A percentile compares a stretch with the other conserved stretches of the same genome.
These are phyloP conservation scores for Protaetia brevitarsis DNA, from an alignment of 1,140 invertebrate genomes.

Conservation along the genomic window DNA sequence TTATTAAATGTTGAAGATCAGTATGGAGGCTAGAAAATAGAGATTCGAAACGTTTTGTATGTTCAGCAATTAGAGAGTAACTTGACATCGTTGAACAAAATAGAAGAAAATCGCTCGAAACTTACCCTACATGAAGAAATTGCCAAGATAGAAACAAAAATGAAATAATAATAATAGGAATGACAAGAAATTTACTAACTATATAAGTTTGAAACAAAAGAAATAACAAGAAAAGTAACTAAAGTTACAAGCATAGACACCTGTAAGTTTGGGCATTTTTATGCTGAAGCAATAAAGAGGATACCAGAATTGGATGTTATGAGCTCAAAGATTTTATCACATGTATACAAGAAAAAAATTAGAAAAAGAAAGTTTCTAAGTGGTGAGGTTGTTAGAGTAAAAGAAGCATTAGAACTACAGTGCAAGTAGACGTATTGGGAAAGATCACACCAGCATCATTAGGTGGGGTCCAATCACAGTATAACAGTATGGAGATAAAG, in stretches of 20 bases:
- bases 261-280: not conserved
- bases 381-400: not conserved
- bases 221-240: not conserved
- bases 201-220: not conserved
- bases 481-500: too few species aligned
- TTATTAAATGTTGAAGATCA: not conserved
- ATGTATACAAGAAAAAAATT: not conserved
- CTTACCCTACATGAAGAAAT: not conserved
- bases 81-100: not conserved
- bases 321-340: not conserved
- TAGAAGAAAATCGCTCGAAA: not conserved
- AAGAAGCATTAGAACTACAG: not conserved
- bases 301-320: not conserved
- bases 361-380: not conserved
- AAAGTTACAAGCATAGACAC: not conserved
- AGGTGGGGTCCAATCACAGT: not conserved
- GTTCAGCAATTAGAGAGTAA: not conserved
- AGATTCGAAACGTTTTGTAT: not conserved
- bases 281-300: not conserved
- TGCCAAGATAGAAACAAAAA: not conserved
- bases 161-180: not conserved
- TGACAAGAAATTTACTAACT: not conserved
- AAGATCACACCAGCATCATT: not conserved
- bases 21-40: not conserved
- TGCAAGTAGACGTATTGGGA: not conserved